phyloP scores from a whole-genome alignment of 2,888 invertebrate species.

The Cerceris rybyensis region DNA sequence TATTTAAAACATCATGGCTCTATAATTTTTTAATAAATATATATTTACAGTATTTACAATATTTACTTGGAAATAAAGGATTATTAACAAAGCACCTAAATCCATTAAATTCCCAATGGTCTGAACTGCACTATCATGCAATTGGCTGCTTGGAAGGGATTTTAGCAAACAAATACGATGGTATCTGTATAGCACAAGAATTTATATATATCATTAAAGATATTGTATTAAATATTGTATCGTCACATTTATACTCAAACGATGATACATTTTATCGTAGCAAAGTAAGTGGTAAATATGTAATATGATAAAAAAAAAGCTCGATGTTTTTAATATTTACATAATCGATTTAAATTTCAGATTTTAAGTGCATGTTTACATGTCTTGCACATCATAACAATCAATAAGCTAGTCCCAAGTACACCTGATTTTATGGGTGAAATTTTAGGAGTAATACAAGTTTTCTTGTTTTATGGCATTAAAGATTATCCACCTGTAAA shows the following conservation, averaged over 20 bases:
- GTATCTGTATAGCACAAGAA: slow-evolving; percentile 58
- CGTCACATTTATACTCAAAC: slow-evolving; percentile 51
- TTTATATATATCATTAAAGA: slow-evolving; percentile 64
- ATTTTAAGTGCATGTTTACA: slow-evolving; percentile 68
- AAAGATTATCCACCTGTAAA: slow-evolving; percentile 66
- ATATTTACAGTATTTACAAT: slow-evolving; percentile 67
- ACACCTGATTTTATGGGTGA: slow-evolving; percentile 71
- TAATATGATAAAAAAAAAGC: slow-evolving; percentile 12
- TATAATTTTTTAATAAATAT: slow-evolving; percentile 14
- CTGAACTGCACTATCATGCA: slow-evolving; percentile 70
- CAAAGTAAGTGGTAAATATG: slow-evolving; percentile 62
- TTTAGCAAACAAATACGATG: slow-evolving; percentile 63
- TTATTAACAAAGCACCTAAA: slow-evolving; percentile 62
- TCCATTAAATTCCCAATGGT: slow-evolving; percentile 60
- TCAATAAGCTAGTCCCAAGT: slow-evolving; percentile 54
- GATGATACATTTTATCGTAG: slow-evolving; percentile 61
- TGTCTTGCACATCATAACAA: slow-evolving; percentile 65
- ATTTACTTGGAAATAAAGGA: slow-evolving; percentile 67
- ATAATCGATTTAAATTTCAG: slow-evolving; percentile 61
- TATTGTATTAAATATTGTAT: slow-evolving; percentile 60
- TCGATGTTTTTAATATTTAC: neutral
- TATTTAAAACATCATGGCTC: slow-evolving; percentile 2
- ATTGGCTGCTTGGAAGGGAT: slow-evolving; percentile 74
- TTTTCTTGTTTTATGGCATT: slow-evolving; percentile 76
- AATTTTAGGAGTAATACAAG: slow-evolving; percentile 75